Conservation (phyloP, 2,888 invertebrate genomes). For the Clivina fossor region DNA sequence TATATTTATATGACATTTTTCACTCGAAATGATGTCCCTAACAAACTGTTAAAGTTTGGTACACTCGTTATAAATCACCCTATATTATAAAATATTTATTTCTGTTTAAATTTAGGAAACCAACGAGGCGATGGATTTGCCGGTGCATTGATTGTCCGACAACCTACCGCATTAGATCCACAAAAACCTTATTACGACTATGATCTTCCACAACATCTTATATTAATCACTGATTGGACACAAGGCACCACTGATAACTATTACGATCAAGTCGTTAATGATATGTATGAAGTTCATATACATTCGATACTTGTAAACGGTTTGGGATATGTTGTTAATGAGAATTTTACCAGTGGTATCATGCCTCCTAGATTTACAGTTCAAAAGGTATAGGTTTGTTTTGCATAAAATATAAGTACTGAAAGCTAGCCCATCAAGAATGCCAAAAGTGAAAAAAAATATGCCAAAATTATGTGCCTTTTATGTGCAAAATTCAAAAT, state of each 20-base stretch:
- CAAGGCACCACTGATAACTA: constrained; percentile 52
- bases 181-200: constrained; percentile 55
- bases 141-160: constrained; percentile 56
- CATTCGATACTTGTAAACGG: constrained; percentile 21
- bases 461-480: too few species aligned
- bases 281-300: not conserved
- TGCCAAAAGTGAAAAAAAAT: too few species aligned
- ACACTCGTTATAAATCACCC: too few species aligned
- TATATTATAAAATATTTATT: not conserved
- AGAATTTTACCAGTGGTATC: constrained; percentile 34
- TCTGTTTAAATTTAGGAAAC: constrained; percentile 46
- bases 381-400: constrained; percentile 62
- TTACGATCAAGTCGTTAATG: constrained; percentile 65
- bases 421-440: too few species aligned
- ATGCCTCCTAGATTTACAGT: constrained; percentile 67
- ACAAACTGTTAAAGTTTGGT: too few species aligned
- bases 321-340: constrained; percentile 47
- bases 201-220: constrained; percentile 55
- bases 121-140: constrained; percentile 60
- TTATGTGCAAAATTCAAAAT: too few species aligned
- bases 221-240: constrained; percentile 59
- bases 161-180: constrained; percentile 49
- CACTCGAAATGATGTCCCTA: too few species aligned
- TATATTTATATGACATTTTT: too few species aligned
- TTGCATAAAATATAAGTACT: too few species aligned